phyloP scores from a whole-genome alignment of 2,113 vertebrate species.

The Urocitellus parryii region DNA sequence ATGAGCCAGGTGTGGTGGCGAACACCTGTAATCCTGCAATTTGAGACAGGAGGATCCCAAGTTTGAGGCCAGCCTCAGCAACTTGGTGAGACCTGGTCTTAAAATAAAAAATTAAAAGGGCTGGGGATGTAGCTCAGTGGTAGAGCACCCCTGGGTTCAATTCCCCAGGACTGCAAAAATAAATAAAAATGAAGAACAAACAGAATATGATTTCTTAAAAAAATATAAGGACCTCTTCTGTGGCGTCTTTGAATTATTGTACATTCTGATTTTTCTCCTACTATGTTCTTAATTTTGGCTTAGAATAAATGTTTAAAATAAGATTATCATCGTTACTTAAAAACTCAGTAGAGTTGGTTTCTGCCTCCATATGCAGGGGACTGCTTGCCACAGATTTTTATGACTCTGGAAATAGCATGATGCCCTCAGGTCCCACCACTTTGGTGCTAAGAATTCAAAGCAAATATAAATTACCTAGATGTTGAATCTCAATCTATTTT shows the following conservation, averaged over 20 bases:
- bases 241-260: background rate
- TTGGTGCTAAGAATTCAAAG: constrained; percentile 18
- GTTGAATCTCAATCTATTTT: constrained; percentile 54
- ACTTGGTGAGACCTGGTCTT: background rate
- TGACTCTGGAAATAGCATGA: background rate
- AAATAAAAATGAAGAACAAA: background rate
- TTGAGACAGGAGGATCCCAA: background rate
- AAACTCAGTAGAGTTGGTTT: background rate
- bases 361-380: background rate
- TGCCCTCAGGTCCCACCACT: constrained; percentile 34
- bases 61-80: background rate
- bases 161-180: background rate
- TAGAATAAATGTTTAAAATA: constrained; percentile 31
- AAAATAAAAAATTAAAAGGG: background rate
- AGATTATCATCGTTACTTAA: background rate
- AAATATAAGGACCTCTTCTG: background rate
- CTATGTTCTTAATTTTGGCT: constrained; percentile 26
- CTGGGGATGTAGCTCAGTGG: background rate
- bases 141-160: background rate
- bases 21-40: background rate
- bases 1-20: background rate
- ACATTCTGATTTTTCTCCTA: background rate
- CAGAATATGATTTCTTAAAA: background rate
- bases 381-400: background rate
- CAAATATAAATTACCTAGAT: constrained; percentile 59